These are phyloP conservation scores for Radopholus similis DNA, from an alignment of 1,140 invertebrate species.

Conservation along the genomic window DNA sequence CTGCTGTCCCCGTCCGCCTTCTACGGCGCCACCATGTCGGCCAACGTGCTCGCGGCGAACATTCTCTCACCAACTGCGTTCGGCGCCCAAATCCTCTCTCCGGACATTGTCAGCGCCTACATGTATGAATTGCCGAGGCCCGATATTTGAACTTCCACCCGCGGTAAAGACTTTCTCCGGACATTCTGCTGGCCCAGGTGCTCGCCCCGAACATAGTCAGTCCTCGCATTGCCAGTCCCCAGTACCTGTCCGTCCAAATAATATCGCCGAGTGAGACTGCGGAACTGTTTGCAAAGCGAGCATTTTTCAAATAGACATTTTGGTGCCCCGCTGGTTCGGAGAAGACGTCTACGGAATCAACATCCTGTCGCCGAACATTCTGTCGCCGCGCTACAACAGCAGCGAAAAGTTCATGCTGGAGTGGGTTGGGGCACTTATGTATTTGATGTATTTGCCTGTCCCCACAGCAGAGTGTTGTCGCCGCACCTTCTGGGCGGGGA, in stretches of 20 bases:
- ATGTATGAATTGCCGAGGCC: no score
- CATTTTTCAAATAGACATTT: no score
- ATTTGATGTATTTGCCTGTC: neutral
- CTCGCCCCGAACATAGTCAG: neutral
- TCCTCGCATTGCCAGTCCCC: neutral
- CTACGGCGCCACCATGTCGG: no score
- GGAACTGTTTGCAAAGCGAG: no score
- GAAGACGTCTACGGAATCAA: no score
- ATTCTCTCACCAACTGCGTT: constrained; percentile 20
- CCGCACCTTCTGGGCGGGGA: neutral
- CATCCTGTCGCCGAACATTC: constrained; percentile 14
- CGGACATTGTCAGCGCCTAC: neutral
- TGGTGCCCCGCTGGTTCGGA: no score
- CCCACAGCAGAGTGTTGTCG: neutral
- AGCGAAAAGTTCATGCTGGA: constrained; percentile 10
- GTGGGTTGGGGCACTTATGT: neutral
- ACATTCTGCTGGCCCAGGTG: neutral
- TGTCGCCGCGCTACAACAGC: constrained; percentile 13
- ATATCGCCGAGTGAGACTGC: neutral
- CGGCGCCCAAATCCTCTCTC: constrained; percentile 16
- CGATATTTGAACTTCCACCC: no score
- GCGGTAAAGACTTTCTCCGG: no score
- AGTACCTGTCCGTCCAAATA: neutral
- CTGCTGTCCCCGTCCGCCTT: no score
- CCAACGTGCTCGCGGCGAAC: neutral